Evolutionary conservation across 1,140 invertebrate genomes (phyloP), one percentile per base, ranked within the genome.

Genomic region (Drosophila triauraria): DNA sequence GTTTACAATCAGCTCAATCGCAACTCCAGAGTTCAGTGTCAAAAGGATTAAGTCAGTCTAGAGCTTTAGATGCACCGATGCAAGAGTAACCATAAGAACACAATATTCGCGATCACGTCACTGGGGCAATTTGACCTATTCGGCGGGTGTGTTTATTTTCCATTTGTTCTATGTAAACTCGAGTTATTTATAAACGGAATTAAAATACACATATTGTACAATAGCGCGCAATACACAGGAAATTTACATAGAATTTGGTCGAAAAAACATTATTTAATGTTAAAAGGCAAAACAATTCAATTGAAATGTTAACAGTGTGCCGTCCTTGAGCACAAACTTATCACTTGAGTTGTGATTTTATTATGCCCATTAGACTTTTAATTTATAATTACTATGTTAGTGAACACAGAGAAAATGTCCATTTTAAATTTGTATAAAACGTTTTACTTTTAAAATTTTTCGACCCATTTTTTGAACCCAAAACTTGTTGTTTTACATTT

Each of bases 121-220:
- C 15, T 42, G 54, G 32, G 20, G 51, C 51, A 54, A 54, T 54
- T 32, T 54, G 57, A 59, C 42, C 38, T 38, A 47, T 59, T 59
- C 25, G 4, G 32, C 20, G 30, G 20, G 2, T 25, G 20, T 51
- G 47, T 62, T 62, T 62, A 62, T 38, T 62, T 12, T 53, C 8
- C n/a, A 35, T 47, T 27, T 27, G 13, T 62, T 32, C 23, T 51
- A 27, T 51, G 59, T 62, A 53, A 62, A 62, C 59, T 51, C 23
- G 23, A 53, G 59, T 40, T 62, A 62, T 62, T 51, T 62, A 35
- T 51, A 57, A 42, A 42, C 35, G 20, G 6, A 62, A 62, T 38
- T 23, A 8, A 54, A 54, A n/a, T 20, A 54, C 13, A 40, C 40
- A 27, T 20, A 58, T 20, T 20, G 20, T 20, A 20, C 20, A 20